phyloP scores from a whole-genome alignment of 53 echinoderm and acorn worm species.

The Apostichopus leukothele region DNA sequence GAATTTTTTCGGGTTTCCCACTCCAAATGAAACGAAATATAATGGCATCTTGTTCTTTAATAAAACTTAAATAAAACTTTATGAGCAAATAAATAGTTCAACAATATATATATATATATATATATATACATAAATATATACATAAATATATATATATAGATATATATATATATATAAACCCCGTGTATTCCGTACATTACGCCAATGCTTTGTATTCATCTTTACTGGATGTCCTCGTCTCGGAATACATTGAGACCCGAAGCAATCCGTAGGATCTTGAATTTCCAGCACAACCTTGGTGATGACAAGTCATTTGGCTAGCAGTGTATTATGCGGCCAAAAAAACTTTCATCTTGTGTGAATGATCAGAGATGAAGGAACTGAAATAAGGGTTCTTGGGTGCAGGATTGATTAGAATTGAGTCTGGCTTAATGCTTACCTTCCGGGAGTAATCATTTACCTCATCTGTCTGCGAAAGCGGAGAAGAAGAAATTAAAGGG shows the following conservation, averaged over 20 bases:
- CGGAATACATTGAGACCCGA: not conserved
- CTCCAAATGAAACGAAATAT: no score
- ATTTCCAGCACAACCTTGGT: constrained; percentile 22
- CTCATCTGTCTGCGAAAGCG: constrained; percentile 22
- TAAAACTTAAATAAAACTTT: no score
- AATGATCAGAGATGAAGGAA: not conserved
- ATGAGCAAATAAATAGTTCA: no score
- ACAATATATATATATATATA: no score
- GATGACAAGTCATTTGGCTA: constrained; percentile 1
- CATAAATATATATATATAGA: no score
- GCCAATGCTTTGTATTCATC: not conserved
- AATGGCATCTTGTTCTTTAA: no score
- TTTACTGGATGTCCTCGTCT: not conserved
- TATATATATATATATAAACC: no score
- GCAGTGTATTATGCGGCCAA: not conserved
- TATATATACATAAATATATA: no score
- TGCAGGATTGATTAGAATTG: not conserved
- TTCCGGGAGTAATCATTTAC: constrained; percentile 17
- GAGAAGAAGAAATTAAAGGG: constrained; percentile 1
- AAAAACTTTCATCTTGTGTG: not conserved
- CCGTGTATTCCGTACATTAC: no score
- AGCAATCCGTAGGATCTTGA: constrained; percentile 16
- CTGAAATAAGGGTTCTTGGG: not conserved
- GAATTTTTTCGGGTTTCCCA: no score
- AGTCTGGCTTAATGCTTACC: constrained; percentile 13